phyloP scores from a whole-genome alignment of 2,797 vertebrate species.

The Craterocephalus amniculus region DNA sequence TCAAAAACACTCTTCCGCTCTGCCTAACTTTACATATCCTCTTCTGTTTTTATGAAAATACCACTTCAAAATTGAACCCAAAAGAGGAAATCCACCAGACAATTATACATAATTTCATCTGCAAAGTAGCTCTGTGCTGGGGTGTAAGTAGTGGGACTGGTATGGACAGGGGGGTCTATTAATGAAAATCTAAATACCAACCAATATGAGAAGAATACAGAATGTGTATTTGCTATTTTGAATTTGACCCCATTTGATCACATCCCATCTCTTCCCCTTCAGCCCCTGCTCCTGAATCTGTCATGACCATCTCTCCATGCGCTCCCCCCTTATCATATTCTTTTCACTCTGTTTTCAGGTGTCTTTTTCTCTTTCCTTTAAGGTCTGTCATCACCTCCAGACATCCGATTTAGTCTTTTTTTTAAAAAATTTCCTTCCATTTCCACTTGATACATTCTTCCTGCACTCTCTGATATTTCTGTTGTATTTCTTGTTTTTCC shows the following conservation, averaged over 20 bases:
- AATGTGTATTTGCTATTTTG: background rate
- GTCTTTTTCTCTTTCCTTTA: slow-evolving; percentile 26
- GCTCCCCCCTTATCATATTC: slow-evolving; percentile 12
- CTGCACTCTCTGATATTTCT: slow-evolving; percentile 2
- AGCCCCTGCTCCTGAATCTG: slow-evolving; percentile 14
- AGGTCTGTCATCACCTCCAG: slow-evolving; percentile 29
- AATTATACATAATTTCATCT: slow-evolving; percentile 69
- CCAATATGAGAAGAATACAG: slow-evolving; percentile 25
- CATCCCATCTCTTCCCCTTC: slow-evolving; percentile 25
- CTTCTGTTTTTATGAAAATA: slow-evolving; percentile 64
- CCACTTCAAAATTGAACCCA: slow-evolving; percentile 53
- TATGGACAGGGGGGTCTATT: slow-evolving; percentile 50
- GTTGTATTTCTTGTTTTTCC: background rate
- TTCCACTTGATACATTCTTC: slow-evolving; percentile 20
- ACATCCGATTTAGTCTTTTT: slow-evolving; percentile 16
- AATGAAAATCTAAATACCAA: slow-evolving; percentile 62
- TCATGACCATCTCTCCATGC: slow-evolving; percentile 29
- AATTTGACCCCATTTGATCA: slow-evolving; percentile 3
- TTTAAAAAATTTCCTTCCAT: background rate
- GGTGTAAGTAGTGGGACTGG: slow-evolving; percentile 35
- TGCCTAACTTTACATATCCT: slow-evolving; percentile 66
- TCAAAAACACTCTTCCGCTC: slow-evolving; percentile 66
- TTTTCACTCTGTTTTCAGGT: slow-evolving; percentile 26
- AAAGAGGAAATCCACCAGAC: slow-evolving; percentile 63
- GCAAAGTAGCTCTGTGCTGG: slow-evolving; percentile 65